Base-by-base conservation (phyloP, 2,888 invertebrate genomes). In the Arctia plantaginis region DNA sequence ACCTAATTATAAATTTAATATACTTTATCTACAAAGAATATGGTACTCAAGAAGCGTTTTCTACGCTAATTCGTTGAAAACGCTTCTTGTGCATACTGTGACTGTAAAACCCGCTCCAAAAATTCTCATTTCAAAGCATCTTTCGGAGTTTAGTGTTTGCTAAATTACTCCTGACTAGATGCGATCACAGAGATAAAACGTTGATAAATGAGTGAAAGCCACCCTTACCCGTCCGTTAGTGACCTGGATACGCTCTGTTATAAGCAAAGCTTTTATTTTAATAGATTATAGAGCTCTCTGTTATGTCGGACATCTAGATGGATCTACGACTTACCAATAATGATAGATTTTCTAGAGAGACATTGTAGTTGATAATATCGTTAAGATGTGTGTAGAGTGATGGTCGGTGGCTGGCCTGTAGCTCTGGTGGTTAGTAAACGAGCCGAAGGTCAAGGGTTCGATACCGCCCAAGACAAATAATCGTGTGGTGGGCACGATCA, bases 161-260 rank as follows among this genome's bases (percentile, higher is more conserved):
- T 62, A 18, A 62, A 30, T 18, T 7, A 62, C 30, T 62, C 30
- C 62, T 0, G 18, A 30, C 30, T 62, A 67, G 67, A 44, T 68
- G 55, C 35, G 30, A 12, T 51, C 35, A 62, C 1, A n/a, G 18
- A 73, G 59, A 68, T 44, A 71, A 55, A 51, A 41, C 30, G n/a
- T 71, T 65, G 64, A 47, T 71, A 66, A 69, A 69, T 44, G 47
- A 82, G 86, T 84, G 88, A 87, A 86, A 86, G 82, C 73, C 72
- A 71, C 83, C 84, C 86, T 85, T 82, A 80, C 78, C 77, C 41
- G 76, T 77, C 86, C 86, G 86, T 86, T 87, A 82, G 66, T 77
- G 82, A 85, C 87, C 85, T 82, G 76, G 80, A 84, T 85, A 76
- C 59, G 70, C 69, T 47, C 77, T 71, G 77, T 78, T 71, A 74